Percentiles rank a stretch among this genome's conserved stretches.
phyloP scores from a whole-genome alignment of 2,888 invertebrate genomes.

The Aspidapion aeneum region DNA sequence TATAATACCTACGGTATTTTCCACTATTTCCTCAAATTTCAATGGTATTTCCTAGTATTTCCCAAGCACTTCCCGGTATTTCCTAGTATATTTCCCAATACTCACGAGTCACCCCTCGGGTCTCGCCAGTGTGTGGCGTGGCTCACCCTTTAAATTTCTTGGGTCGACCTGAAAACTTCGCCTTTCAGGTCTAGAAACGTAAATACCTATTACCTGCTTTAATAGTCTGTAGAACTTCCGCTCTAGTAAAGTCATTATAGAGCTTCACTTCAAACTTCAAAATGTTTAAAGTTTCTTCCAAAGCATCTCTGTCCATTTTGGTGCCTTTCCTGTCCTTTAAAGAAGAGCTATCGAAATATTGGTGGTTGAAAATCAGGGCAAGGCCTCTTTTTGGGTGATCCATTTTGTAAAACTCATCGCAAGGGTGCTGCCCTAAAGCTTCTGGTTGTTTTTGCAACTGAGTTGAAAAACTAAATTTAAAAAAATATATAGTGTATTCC shows the following conservation, averaged over 20 bases:
- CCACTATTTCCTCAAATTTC: too few species aligned
- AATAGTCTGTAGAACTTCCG: conserved; percentile 63
- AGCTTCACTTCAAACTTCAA: conserved; percentile 69
- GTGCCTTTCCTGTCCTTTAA: conserved; percentile 74
- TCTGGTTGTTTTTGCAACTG: conserved; percentile 4
- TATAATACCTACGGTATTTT: too few species aligned
- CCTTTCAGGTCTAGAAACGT: too few species aligned
- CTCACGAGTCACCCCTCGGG: too few species aligned
- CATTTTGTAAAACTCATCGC: conserved; percentile 67
- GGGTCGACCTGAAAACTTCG: too few species aligned
- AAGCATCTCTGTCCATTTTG: conserved; percentile 74
- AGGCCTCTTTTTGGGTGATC: conserved; percentile 71
- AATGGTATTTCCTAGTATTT: too few species aligned
- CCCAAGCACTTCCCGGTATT: too few species aligned
- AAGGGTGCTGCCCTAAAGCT: conserved; percentile 20
- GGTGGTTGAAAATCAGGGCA: conserved; percentile 88
- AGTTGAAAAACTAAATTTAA: conserved; percentile 4
- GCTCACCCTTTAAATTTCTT: too few species aligned
- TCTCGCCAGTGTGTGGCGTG: too few species aligned
- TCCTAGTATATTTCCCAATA: too few species aligned
- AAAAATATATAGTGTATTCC: too few species aligned
- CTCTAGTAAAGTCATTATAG: conserved; percentile 63
- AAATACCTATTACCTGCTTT: too few species aligned
- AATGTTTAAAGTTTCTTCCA: conserved; percentile 56
- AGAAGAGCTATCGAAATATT: conserved; percentile 66